Evolutionary conservation across 2,113 vertebrate species (phyloP).

Genomic region (Protobothrops flavoviridis): DNA sequence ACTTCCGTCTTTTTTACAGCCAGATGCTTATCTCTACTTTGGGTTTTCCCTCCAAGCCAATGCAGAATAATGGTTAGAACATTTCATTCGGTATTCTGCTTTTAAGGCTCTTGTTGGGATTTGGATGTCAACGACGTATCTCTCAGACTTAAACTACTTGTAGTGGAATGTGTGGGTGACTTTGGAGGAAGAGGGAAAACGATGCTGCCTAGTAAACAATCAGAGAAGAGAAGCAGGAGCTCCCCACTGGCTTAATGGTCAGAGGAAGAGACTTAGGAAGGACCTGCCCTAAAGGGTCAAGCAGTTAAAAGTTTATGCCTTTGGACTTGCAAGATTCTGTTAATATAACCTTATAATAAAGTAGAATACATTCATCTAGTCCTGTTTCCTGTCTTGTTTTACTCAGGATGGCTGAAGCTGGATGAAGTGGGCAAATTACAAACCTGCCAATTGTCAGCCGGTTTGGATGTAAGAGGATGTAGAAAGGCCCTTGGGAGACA

Average conservation of each 20-base stretch:
- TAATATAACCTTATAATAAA: too few species aligned
- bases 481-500: not conserved
- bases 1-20: not conserved
- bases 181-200: too few species aligned
- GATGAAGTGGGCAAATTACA: not conserved
- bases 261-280: too few species aligned
- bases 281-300: too few species aligned
- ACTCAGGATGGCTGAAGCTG: not conserved
- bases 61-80: not conserved
- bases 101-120: not conserved
- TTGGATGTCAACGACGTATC: not conserved
- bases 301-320: too few species aligned
- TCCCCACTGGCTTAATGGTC: too few species aligned
- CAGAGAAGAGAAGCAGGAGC: too few species aligned
- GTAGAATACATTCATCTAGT: too few species aligned
- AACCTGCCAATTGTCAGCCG: not conserved
- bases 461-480: not conserved
- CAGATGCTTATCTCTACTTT: not conserved
- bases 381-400: too few species aligned
- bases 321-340: too few species aligned
- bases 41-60: not conserved
- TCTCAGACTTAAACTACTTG: not conserved
- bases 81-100: not conserved
- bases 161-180: too few species aligned
- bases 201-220: too few species aligned